Conservation (phyloP, 1,140 invertebrate species). For the Ephestia elutella region DNA sequence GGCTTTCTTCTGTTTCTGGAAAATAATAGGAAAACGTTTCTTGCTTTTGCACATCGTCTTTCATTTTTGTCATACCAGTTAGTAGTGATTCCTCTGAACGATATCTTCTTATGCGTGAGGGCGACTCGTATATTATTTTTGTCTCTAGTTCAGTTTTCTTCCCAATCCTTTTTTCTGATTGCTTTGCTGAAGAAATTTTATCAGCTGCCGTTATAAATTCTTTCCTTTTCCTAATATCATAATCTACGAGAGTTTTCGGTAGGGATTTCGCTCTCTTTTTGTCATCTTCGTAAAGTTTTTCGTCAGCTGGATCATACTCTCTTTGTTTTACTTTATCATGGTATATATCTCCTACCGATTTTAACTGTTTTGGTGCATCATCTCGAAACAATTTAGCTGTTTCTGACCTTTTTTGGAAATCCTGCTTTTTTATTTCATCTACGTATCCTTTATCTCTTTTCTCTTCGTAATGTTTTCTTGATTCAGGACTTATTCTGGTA, state of each 20-base stretch:
- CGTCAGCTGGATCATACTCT: no score
- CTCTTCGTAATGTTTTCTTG: no score
- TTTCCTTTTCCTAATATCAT: background rate
- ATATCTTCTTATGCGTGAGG: constrained; percentile 8
- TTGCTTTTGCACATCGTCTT: background rate
- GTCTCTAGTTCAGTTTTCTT: background rate
- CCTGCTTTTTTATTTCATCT: no score
- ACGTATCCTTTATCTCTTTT: no score
- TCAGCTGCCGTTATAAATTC: background rate
- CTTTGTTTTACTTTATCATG: no score
- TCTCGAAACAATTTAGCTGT: no score
- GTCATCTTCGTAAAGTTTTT: no score
- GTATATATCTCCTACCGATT: no score
- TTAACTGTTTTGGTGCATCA: no score
- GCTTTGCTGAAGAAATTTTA: background rate
- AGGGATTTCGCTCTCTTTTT: no score
- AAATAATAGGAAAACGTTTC: constrained; percentile 38
- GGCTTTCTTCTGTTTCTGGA: constrained; percentile 19
- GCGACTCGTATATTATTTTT: background rate
- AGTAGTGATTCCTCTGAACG: constrained; percentile 10
- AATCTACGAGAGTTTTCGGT: background rate
- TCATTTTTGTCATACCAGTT: constrained; percentile 7
- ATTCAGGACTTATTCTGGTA: no score
- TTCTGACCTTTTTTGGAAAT: no score
- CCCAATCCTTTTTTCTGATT: background rate